A percentile compares a stretch with the other conserved stretches of the same genome.
Evolutionary conservation across 2,888 invertebrate genomes (phyloP).

Genomic region (Parnassius glacialis): DNA sequence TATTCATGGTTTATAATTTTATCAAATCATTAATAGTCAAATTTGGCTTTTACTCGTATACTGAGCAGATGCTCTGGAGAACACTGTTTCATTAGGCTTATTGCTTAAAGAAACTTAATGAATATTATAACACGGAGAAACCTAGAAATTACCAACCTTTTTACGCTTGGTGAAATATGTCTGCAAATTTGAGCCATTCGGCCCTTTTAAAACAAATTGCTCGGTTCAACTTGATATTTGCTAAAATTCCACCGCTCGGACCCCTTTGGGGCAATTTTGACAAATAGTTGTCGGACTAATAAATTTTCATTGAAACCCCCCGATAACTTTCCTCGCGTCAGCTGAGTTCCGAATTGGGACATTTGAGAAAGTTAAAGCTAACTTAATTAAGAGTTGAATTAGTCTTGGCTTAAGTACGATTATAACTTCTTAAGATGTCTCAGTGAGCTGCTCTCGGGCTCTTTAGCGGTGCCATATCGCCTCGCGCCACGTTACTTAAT

Average conservation of each 20-base stretch:
- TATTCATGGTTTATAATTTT: no score
- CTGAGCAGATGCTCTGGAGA: no score
- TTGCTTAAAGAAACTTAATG: no score
- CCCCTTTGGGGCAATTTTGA: conserved; percentile 73
- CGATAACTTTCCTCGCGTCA: conserved; percentile 64
- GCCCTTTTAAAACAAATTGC: conserved; percentile 62
- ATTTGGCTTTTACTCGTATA: no score
- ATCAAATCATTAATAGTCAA: no score
- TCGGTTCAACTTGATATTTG: conserved; percentile 63
- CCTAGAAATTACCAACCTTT: no score
- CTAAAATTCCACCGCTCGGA: conserved; percentile 53
- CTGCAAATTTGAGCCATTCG: conserved; percentile 20
- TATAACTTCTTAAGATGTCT: conserved; percentile 66
- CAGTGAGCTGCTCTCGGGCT: conserved; percentile 48
- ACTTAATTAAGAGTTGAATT: conserved; percentile 76
- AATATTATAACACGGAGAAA: no score
- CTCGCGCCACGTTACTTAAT: conserved; percentile 32
- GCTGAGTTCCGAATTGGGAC: conserved; percentile 66
- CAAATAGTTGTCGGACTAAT: conserved; percentile 76
- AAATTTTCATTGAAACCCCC: conserved; percentile 73
- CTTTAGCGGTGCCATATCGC: conserved; percentile 27
- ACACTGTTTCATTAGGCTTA: no score
- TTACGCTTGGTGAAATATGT: no score
- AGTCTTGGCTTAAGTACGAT: conserved; percentile 68
- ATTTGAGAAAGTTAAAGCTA: conserved; percentile 66